These are phyloP conservation scores for Podarcis siculus DNA, from an alignment of 2,797 vertebrate genomes.

Conservation along the genomic window DNA sequence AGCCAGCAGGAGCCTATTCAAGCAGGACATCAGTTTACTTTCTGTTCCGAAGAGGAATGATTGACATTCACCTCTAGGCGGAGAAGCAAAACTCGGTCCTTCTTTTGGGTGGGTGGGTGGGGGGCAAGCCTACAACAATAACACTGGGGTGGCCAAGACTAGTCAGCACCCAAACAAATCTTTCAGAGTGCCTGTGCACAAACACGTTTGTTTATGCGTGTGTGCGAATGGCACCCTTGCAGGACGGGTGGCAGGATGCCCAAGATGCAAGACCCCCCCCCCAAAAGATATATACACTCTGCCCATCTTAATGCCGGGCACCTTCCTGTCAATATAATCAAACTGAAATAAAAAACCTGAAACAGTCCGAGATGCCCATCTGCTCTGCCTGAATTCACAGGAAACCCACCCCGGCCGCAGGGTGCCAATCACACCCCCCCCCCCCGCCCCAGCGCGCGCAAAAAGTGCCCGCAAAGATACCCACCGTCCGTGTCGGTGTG, in stretches of 20 bases:
- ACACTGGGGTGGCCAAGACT: neutral
- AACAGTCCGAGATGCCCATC: too few species aligned
- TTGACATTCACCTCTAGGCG: neutral
- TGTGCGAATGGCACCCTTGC: neutral
- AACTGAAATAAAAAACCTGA: neutral
- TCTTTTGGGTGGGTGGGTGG: neutral
- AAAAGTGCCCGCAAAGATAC: neutral
- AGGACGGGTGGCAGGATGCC: neutral
- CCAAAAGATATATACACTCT: too few species aligned
- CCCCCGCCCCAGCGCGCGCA: neutral
- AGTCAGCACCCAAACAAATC: neutral
- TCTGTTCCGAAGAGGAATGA: neutral
- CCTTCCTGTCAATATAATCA: neutral
- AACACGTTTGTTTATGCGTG: neutral
- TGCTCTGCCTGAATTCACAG: neutral
- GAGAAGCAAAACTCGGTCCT: neutral
- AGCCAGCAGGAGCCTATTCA: neutral
- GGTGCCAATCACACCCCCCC: neutral
- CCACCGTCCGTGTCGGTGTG: slow-evolving; percentile 17
- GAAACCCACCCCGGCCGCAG: neutral
- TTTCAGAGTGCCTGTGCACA: neutral
- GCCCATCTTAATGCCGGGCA: neutral
- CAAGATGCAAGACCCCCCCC: neutral
- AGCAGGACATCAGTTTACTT: neutral
- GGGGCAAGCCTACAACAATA: neutral